Percentiles rank a stretch among this genome's conserved stretches.
phyloP scores from a whole-genome alignment of 2,888 invertebrate species.

The Myathropa florea region DNA sequence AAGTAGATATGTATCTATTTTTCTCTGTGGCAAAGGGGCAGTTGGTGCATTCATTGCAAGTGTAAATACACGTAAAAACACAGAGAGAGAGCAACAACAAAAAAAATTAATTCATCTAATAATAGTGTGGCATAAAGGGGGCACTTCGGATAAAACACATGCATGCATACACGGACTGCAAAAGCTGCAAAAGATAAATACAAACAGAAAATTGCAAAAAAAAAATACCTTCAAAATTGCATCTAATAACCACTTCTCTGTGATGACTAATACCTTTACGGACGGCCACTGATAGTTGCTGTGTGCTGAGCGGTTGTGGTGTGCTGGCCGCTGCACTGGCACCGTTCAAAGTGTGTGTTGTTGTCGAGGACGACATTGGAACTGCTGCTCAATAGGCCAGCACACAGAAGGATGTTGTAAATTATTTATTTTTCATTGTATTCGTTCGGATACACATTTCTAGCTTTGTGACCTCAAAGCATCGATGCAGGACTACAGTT shows the following conservation, averaged over 20 bases:
- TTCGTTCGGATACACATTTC: background rate
- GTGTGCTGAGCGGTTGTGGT: conserved; percentile 9
- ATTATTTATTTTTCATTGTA: conserved; percentile 3
- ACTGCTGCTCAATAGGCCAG: background rate
- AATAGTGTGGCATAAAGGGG: conserved; percentile 64
- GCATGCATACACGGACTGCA: conserved; percentile 39
- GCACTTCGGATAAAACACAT: conserved; percentile 60
- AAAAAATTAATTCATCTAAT: conserved; percentile 53
- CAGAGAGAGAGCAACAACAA: background rate
- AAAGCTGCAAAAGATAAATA: background rate
- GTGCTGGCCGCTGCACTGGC: conserved; percentile 11
- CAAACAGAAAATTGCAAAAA: background rate
- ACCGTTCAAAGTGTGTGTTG: conserved; percentile 6
- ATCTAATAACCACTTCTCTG: conserved; percentile 43
- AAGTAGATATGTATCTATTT: background rate
- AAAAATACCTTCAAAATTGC: conserved; percentile 18
- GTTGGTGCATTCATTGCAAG: conserved; percentile 47
- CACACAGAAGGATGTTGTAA: conserved; percentile 12
- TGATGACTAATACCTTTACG: conserved; percentile 44
- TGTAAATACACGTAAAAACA: conserved; percentile 50
- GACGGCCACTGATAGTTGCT: background rate
- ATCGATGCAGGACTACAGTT: background rate
- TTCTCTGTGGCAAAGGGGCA: conserved; percentile 20
- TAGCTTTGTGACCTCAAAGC: background rate
- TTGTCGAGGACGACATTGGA: conserved; percentile 48